These are phyloP conservation scores for Benitochromis conjunctus DNA, from an alignment of 2,113 vertebrate genomes.

Conservation along the genomic window DNA sequence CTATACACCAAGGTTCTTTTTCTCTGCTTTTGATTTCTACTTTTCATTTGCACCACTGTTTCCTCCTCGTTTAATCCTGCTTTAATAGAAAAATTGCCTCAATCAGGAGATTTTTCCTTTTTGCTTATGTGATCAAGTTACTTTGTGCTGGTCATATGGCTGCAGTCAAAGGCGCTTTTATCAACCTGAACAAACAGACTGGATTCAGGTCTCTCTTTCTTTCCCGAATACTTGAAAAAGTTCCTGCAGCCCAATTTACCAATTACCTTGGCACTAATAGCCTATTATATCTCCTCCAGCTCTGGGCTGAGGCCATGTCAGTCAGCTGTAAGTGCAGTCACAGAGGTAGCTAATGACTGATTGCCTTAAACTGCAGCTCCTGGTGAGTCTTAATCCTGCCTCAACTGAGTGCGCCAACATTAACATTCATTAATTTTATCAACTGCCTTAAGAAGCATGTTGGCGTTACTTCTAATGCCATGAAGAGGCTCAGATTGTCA, in stretches of 20 bases:
- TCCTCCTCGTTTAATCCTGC: neutral
- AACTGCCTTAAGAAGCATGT: neutral
- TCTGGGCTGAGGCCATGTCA: neutral
- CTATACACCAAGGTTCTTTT: neutral
- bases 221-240: neutral
- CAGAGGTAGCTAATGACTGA: neutral
- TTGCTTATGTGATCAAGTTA: neutral
- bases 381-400: neutral
- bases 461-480: neutral
- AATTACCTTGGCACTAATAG: conserved; percentile 6
- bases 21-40: neutral
- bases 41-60: neutral
- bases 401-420: neutral
- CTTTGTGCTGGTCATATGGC: neutral
- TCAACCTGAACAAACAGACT: neutral
- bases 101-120: neutral
- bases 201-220: neutral
- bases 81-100: neutral
- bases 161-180: neutral
- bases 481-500: neutral
- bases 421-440: neutral
- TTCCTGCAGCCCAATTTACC: neutral
- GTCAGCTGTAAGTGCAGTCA: neutral
- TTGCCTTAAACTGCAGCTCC: neutral
- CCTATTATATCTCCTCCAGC: neutral